Percentiles rank a stretch among this genome's conserved stretches.
These are phyloP conservation scores for Hetaerina americana DNA, from an alignment of 1,140 invertebrate species.

Conservation along the genomic window DNA sequence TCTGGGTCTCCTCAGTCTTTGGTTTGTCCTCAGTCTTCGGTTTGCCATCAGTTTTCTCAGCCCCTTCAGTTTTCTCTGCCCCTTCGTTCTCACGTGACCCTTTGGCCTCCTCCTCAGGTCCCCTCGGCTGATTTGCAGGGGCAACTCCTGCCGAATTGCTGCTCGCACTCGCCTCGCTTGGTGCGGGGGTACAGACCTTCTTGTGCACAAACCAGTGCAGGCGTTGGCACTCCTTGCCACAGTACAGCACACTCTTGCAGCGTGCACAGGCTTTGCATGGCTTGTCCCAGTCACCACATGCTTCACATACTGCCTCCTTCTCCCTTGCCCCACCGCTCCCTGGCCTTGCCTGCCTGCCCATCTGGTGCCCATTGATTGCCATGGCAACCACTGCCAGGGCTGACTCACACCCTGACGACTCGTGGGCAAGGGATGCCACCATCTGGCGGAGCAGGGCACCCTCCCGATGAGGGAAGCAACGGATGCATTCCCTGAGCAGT, in stretches of 20 bases:
- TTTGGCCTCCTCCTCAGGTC: too few relatives aligned
- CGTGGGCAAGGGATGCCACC: background rate
- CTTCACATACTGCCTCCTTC: constrained; percentile 43
- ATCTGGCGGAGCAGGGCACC: constrained; percentile 68
- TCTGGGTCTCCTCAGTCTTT: too few relatives aligned
- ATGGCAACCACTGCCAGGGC: constrained; percentile 49
- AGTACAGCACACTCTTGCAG: constrained; percentile 89
- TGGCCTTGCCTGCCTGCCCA: background rate
- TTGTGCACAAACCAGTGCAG: constrained; percentile 96
- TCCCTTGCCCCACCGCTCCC: background rate
- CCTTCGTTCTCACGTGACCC: too few relatives aligned
- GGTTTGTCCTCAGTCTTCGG: too few relatives aligned
- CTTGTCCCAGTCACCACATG: constrained; percentile 72
- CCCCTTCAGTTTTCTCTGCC: too few relatives aligned
- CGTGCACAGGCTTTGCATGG: constrained; percentile 88
- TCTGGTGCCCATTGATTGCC: constrained; percentile 65
- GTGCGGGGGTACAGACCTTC: constrained; percentile 50
- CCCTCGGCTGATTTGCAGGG: too few relatives aligned
- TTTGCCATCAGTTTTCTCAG: too few relatives aligned
- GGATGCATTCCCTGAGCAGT: constrained; percentile 68
- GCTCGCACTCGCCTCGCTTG: too few relatives aligned
- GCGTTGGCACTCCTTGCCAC: constrained; percentile 84
- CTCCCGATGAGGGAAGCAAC: constrained; percentile 77
- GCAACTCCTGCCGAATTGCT: too few relatives aligned
- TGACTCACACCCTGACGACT: background rate